phyloP scores from a whole-genome alignment of 1,140 invertebrate genomes.

The Anastatus disparis region DNA sequence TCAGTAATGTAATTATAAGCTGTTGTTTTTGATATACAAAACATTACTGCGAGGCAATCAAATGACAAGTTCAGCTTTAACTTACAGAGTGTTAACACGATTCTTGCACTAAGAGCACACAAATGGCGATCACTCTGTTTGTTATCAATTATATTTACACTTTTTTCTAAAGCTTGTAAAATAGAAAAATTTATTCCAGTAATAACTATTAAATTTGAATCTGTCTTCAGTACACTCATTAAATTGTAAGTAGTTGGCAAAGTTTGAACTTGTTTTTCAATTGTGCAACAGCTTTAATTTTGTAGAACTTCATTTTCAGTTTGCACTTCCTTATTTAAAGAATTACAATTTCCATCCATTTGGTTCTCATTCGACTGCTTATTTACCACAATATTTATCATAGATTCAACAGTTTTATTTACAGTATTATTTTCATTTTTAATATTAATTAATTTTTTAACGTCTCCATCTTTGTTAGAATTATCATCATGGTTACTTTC shows the following conservation, averaged over 20 bases:
- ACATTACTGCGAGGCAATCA: not conserved
- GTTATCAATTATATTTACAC: not conserved
- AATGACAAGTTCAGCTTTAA: not conserved
- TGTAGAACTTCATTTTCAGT: too few species aligned
- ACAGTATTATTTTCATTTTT: not conserved
- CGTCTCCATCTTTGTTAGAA: too few species aligned
- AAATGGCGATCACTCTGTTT: not conserved
- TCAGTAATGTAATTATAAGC: constrained; percentile 26
- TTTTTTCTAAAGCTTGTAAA: not conserved
- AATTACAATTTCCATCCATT: too few species aligned
- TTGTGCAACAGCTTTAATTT: too few species aligned
- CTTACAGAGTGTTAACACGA: not conserved
- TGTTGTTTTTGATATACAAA: not conserved
- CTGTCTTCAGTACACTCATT: not conserved
- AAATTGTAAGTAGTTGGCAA: not conserved
- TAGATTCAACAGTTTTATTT: not conserved
- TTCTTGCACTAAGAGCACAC: not conserved
- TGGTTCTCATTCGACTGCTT: not conserved
- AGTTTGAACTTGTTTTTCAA: not conserved
- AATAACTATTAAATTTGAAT: not conserved
- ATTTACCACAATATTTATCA: not conserved
- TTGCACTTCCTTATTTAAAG: too few species aligned
- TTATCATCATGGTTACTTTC: too few species aligned
- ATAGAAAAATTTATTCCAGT: not conserved
- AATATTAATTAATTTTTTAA: too few species aligned